Evolutionary conservation across 2,888 invertebrate genomes (phyloP).

Genomic region (Luffia ferchaultella): DNA sequence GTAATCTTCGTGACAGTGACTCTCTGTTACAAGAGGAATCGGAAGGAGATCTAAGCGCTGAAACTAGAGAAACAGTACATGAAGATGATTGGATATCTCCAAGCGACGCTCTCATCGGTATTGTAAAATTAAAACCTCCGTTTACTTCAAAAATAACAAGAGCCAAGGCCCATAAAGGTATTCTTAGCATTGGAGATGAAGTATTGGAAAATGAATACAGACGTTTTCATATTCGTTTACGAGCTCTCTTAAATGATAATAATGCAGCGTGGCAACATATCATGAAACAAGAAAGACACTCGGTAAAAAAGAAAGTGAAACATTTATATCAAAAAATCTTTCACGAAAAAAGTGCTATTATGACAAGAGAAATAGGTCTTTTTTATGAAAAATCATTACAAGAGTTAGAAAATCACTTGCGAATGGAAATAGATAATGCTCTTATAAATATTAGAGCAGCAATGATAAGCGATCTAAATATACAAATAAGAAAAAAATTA

Average conservation of each 20-base stretch:
- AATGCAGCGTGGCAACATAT: constrained; percentile 41
- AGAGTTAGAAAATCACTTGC: constrained; percentile 39
- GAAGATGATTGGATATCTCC: constrained; percentile 42
- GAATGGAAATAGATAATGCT: constrained; percentile 30
- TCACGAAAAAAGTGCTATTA: constrained; percentile 31
- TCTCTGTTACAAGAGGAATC: constrained; percentile 5
- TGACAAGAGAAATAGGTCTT: constrained; percentile 32
- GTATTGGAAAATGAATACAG: constrained; percentile 30
- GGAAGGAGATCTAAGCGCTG: constrained; percentile 5
- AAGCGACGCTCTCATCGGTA: constrained; percentile 44
- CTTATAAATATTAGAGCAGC: constrained; percentile 28
- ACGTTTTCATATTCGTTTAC: constrained; percentile 26
- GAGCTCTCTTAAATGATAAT: constrained; percentile 31
- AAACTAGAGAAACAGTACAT: background rate
- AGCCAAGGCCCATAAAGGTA: constrained; percentile 47
- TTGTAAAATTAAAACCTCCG: constrained; percentile 40
- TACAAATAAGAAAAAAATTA: constrained; percentile 35
- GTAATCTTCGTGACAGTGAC: background rate
- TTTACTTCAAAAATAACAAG: constrained; percentile 53
- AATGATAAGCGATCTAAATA: constrained; percentile 35
- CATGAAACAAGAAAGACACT: constrained; percentile 30
- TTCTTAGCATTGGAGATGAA: constrained; percentile 39
- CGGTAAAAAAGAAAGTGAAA: constrained; percentile 30
- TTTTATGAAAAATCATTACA: constrained; percentile 43
- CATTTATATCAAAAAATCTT: constrained; percentile 32